Conservation (phyloP, 2,888 invertebrate species). For the Chironomus tentans region DNA sequence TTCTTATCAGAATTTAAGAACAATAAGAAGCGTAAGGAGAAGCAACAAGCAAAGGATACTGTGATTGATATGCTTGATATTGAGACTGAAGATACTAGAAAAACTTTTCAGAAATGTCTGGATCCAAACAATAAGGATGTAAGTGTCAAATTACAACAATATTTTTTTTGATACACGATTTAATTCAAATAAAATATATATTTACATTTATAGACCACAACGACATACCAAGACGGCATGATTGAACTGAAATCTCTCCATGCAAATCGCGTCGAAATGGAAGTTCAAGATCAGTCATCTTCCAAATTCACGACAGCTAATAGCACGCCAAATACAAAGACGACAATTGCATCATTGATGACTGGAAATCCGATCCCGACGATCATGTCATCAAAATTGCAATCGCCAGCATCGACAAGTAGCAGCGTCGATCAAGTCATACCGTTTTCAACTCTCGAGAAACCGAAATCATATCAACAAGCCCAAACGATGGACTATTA, state of each 20-base stretch:
- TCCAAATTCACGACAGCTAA: not conserved
- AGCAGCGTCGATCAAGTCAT: not conserved
- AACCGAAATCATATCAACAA: conserved; percentile 20
- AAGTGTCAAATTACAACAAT: conserved; percentile 29
- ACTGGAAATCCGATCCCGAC: not conserved
- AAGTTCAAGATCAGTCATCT: not conserved
- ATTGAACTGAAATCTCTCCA: conserved; percentile 14
- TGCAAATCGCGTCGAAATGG: not conserved
- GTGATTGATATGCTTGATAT: conserved; percentile 42
- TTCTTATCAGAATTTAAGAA: conserved; percentile 31
- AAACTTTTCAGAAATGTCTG: not conserved
- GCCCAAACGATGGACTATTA: not conserved
- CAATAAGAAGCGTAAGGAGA: conserved; percentile 1
- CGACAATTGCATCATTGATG: not conserved
- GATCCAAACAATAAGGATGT: conserved; percentile 32
- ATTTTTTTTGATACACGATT: too few relatives aligned
- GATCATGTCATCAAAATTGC: not conserved
- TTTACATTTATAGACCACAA: conserved; percentile 1
- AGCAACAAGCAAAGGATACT: conserved; percentile 39
- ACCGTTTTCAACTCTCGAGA: not conserved
- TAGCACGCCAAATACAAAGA: not conserved
- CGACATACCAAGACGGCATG: not conserved
- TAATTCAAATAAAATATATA: not conserved
- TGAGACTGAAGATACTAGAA: conserved; percentile 26
- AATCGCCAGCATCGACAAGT: not conserved